These are phyloP conservation scores for Drosophila pegasa DNA, from an alignment of 2,888 invertebrate genomes.

Conservation along the genomic window DNA sequence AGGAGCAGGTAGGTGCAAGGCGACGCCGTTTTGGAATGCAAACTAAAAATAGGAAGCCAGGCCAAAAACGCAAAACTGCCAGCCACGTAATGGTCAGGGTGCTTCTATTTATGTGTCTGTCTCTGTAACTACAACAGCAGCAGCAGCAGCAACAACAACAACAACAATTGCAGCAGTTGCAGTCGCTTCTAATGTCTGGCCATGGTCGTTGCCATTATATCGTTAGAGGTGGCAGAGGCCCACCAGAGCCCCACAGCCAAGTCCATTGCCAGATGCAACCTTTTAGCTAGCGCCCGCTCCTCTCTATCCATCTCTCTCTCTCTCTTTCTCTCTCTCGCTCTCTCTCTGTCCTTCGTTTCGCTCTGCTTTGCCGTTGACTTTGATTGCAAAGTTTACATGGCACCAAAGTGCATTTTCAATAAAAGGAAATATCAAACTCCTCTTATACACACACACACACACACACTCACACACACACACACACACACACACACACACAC, in stretches of 20 bases:
- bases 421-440: conserved; percentile 76
- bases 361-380: conserved; percentile 68
- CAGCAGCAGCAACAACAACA: conserved; percentile 8
- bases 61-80: conserved; percentile 46
- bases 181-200: conserved; percentile 73
- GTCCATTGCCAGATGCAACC: conserved; percentile 35
- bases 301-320: conserved; percentile 12
- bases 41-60: conserved; percentile 79
- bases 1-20: conserved; percentile 45
- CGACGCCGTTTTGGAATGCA: conserved; percentile 77
- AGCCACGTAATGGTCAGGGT: conserved; percentile 35
- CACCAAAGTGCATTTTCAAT: conserved; percentile 82
- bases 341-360: conserved; percentile 47
- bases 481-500: conserved; percentile 23
- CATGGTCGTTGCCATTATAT: conserved; percentile 78
- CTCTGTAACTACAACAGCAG: conserved; percentile 20
- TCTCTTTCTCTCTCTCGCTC: conserved; percentile 14
- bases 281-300: conserved; percentile 29
- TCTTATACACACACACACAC: conserved; percentile 29
- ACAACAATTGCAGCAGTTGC: conserved; percentile 42
- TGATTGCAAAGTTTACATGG: conserved; percentile 82
- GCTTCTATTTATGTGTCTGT: conserved; percentile 71
- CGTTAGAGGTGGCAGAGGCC: conserved; percentile 64
- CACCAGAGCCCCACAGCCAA: conserved; percentile 21
- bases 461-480: conserved; percentile 19